Evolutionary conservation across 2,888 invertebrate species (phyloP), one percentile per base, ranked within the genome.

Genomic region (Oligia fasciuncula): DNA sequence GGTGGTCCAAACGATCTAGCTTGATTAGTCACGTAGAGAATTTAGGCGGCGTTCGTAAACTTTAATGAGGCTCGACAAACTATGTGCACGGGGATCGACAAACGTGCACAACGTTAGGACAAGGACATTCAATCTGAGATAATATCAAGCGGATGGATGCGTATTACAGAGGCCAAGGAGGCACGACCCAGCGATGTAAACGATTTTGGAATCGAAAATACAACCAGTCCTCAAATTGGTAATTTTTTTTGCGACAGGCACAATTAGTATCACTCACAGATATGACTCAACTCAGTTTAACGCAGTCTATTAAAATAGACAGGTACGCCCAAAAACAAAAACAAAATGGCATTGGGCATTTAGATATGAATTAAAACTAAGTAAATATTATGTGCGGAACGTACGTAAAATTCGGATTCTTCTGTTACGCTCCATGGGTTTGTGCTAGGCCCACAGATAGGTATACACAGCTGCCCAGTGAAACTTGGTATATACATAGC

Each of bases 11-110:
- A 67, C n/a, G 62, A 72, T 66, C 19, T 29, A 57, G 23, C 74
- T 51, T 65, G 70, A 83, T 75, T 70, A 77, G 40, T n/a, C 57
- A 51, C 43, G 35, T 66, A 13, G 43, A 69, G 46, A 71, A 74
- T 74, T 51, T 68, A 46, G 65, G 23, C 63, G 14, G 2, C 29
- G 11, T 23, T 74, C 66, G 72, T 84, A 66, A 85, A 85, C 71
- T 74, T 84, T 72, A 85, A 84, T 80, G 69, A 62, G 49, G n/a
- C 63, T 77, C 65, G 23, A 54, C 77, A 65, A 83, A 83, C 80
- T 78, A 76, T 76, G 69, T 73, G 62, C 60, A 70, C 67, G 40
- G 40, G 40, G 40, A 3, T 40, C 40, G 40, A 40, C 40, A 40
- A 40, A 40, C 40, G 40, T 40, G 40, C 40, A 40, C 40, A 40